These are phyloP conservation scores for Scyliorhinus canicula DNA, from an alignment of 2,797 vertebrate species.

Conservation along the genomic window DNA sequence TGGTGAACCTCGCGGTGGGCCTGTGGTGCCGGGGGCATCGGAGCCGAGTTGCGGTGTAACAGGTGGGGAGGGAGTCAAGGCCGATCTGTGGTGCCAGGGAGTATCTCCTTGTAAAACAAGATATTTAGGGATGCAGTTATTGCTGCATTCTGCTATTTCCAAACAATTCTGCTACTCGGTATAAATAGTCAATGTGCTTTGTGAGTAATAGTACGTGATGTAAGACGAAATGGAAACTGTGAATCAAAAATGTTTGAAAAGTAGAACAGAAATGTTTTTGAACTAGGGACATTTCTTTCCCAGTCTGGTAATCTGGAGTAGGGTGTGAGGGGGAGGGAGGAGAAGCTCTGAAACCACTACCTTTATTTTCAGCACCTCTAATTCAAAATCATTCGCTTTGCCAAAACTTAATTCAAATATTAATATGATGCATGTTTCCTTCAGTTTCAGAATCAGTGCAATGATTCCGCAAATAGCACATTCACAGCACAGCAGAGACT, in stretches of 20 bases:
- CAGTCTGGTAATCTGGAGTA: background rate
- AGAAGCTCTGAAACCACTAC: background rate
- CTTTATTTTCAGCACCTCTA: background rate
- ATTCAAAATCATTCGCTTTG: background rate
- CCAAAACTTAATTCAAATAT: background rate
- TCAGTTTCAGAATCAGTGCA: conserved; percentile 10
- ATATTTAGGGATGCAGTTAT: background rate
- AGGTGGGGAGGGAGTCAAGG: too few relatives aligned
- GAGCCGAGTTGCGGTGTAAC: too few relatives aligned
- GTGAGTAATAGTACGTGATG: background rate
- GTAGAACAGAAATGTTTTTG: background rate
- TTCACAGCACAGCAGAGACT: background rate
- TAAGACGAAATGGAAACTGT: background rate
- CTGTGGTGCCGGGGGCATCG: too few relatives aligned
- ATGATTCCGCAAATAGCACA: background rate
- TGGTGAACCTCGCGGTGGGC: too few relatives aligned
- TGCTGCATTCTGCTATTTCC: background rate
- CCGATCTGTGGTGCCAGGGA: too few relatives aligned
- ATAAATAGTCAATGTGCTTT: background rate
- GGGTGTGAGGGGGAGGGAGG: background rate
- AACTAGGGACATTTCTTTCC: background rate
- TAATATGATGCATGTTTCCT: background rate
- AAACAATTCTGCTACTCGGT: background rate
- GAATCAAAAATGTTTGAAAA: conserved; percentile 11
- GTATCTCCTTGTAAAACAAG: background rate